phyloP scores from a whole-genome alignment of 2,113 vertebrate genomes.

The Lophochroa leadbeateri region DNA sequence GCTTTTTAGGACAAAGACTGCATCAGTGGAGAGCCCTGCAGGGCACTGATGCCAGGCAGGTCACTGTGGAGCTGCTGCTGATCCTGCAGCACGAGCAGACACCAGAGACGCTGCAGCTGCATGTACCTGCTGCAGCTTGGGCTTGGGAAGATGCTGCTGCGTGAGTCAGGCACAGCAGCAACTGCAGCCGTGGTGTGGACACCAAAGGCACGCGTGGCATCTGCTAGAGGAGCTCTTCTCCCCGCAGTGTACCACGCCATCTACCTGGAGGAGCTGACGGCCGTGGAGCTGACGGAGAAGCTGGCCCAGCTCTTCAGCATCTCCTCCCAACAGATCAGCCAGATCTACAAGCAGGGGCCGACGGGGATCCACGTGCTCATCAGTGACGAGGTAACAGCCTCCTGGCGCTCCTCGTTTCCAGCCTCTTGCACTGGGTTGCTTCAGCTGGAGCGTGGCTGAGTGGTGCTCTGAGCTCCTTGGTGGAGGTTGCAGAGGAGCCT shows the following conservation, averaged over 20 bases:
- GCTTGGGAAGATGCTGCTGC: neutral
- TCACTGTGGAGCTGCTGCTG: neutral
- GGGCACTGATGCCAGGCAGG: fast-evolving
- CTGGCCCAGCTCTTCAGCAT: conserved; percentile 96
- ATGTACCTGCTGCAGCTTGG: neutral
- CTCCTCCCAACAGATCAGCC: conserved; percentile 91
- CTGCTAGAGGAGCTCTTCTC: neutral
- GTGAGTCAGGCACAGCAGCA: neutral
- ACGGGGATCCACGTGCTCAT: conserved; percentile 96
- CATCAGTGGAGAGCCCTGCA: fast-evolving
- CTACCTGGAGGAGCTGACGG: conserved; percentile 92
- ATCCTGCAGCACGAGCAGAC: neutral
- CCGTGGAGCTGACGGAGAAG: conserved; percentile 89
- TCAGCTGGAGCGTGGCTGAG: neutral
- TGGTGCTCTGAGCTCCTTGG: neutral
- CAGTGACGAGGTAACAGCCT: conserved; percentile 87
- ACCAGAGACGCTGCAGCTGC: neutral
- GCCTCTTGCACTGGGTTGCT: fast-evolving
- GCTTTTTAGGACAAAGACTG: neutral
- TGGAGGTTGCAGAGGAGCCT: no score
- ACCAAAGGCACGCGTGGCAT: fast-evolving
- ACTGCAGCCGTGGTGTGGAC: neutral
- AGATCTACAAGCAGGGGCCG: conserved; percentile 95
- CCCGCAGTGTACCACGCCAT: conserved; percentile 93
- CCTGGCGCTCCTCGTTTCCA: fast-evolving